Evolutionary conservation across 2,888 invertebrate species (phyloP).

Genomic region (Dusona sp.): DNA sequence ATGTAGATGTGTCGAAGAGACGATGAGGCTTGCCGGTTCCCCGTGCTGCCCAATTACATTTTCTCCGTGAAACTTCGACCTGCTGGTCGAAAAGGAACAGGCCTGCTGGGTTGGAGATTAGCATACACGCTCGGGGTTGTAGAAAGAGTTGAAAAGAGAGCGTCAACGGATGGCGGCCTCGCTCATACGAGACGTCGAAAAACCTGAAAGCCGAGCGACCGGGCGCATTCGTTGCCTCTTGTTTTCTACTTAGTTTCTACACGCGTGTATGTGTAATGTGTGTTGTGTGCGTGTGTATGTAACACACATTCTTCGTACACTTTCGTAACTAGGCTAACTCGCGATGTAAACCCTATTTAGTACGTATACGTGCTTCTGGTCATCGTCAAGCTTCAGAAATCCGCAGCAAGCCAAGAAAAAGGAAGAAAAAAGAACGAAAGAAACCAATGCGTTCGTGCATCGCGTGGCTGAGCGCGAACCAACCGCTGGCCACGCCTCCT

Average conservation of each 20-base stretch:
- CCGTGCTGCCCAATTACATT: conserved; percentile 69
- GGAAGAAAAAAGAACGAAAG: conserved; percentile 72
- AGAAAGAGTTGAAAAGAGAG: conserved; percentile 60
- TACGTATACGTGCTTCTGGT: conserved; percentile 58
- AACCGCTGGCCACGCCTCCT: conserved; percentile 83
- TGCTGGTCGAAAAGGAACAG: conserved; percentile 35
- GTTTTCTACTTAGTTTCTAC: not conserved
- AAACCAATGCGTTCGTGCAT: conserved; percentile 83
- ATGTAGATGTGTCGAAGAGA: not conserved
- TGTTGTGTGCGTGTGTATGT: not conserved
- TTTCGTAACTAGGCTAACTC: conserved; percentile 3
- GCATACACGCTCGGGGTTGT: conserved; percentile 73
- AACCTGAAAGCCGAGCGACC: conserved; percentile 59
- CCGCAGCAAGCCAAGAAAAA: conserved; percentile 56
- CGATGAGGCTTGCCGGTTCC: conserved; percentile 46
- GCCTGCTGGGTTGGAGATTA: conserved; percentile 72
- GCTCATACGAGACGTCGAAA: conserved; percentile 49
- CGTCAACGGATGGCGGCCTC: conserved; percentile 64
- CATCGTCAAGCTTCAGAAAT: conserved; percentile 45
- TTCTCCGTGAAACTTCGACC: conserved; percentile 47
- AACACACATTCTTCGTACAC: not conserved
- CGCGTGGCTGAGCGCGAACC: conserved; percentile 83
- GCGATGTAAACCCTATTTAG: conserved; percentile 1
- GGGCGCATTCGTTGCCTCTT: conserved; percentile 1
- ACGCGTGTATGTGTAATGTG: not conserved